Base-by-base conservation (phyloP, 2,797 vertebrate genomes). In the Myoxocephalus aenaeus region DNA sequence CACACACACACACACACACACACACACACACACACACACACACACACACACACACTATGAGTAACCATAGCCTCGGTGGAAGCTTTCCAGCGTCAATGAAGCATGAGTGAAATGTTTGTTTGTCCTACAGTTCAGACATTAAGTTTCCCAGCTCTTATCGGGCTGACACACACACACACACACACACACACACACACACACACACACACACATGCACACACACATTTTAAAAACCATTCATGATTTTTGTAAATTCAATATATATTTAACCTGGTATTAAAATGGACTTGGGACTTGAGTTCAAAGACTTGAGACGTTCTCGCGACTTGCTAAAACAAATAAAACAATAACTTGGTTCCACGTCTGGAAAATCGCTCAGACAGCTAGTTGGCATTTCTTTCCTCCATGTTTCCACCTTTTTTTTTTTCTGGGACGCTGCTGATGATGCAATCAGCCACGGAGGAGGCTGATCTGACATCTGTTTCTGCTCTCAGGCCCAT, bases 401-500 rank as follows among this genome's bases (percentile, higher is more conserved):
- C 29, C 44, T 54, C 12, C 7, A 2, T 18, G 70, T 32, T 25
- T 74, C 50, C n/a, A 2, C n/a, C 3, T 69, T 12, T 72, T 50
- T 40, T 53, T 54, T 50, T 40, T 53, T 54, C 50, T 70, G 65
- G 73, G 75, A 51, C 65, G 51, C 25, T 36, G 75, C 2, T 51
- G 82, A 56, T 91, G 86, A 92, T 82, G 89, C 86, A 91, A 84
- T 72, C 71, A 48, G 54, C 64, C 77, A 18, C 65, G 64, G 76
- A 73, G 40, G 73, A 81, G 81, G 29, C 66, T 51, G 82, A 65
- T 22, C 46, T 34, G 46, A 90, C 88, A 87, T 92, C 89, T 89
- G 89, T 81, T 88, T 82, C 86, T 86, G 75, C 79, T 84, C 88
- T 87, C 89, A 89, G 84, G 8, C 86, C 77, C 80, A 62, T 86